Evolutionary conservation across 2,113 vertebrate genomes (phyloP), one percentile per base, ranked within the genome.

Genomic region (Pterocles gutturalis): DNA sequence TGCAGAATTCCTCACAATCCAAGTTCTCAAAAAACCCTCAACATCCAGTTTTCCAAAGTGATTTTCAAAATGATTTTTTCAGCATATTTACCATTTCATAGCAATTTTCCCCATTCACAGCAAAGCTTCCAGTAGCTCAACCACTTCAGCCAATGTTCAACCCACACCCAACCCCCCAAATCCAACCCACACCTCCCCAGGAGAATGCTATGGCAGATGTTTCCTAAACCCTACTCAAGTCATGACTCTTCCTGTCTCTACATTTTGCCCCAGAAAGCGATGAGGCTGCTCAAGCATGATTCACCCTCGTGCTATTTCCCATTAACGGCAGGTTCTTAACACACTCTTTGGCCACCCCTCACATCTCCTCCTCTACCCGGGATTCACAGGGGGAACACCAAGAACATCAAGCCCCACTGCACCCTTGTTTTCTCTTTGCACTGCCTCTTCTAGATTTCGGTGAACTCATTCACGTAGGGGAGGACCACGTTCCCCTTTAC

Each of bases 161-260:
- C 17, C 51, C 3, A 0, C 49, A 64, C 21, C 11, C 18, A 36
- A 25, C 9, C 1, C 7, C 4, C 7, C 0, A 1, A n/a, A 62
- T 17, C 24, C 51, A 91, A 34, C 25, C 24, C 17, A 5, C 0
- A 26, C 14, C 28, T 45, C 49, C 73, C 65, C 31, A 29, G 0
- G 0, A 36, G 21, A 65, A 67, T 2, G 3, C 38, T 38, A 13
- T 0, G 21, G 11, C 34, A 62, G 45, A 41, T 12, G 58, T 0
- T 76, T 12, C 45, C 25, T 53, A 64, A 69, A 36, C 34, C 33
- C 13, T 34, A 66, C n/a, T 26, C 0, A 38, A 41, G 46, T 3
- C 17, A 11, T 2, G n/a, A 17, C 18, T 45, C 28, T 17, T 61
- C 26, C 46, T 34, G 9, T 26, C 10, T 77, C 34, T 36, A 7